Evolutionary conservation across 2,888 invertebrate species (phyloP), one percentile per base, ranked within the genome.

Genomic region (Serripes groenlandicus): DNA sequence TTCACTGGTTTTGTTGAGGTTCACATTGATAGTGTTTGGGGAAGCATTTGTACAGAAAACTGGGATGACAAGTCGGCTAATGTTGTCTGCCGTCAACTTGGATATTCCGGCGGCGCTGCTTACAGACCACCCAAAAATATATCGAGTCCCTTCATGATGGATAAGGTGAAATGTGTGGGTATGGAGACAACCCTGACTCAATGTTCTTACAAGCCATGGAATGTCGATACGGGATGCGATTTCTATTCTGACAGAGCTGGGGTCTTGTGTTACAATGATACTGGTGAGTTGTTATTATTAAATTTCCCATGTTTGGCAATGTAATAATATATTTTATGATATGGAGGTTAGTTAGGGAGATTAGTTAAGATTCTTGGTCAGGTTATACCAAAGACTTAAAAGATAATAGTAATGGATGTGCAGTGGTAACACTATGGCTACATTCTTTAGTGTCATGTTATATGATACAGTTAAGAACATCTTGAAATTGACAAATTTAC

Each of bases 41-140:
- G 97, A 0, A 96, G 96, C 83, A 96, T 97, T 7, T 97, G 97
- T 92, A 97, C 97, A 90, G 97, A 97, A 87, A 97, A 97, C 90
- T 96, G 96, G 21, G 93, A 96, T 79, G 95, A 94, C 34, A 96
- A 96, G 88, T 97, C 97, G 0, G 95, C 96, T 88, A 74, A 76
- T 4, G 97, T 97, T 0, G 83, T 87, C 23, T 90, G 88, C 74
- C 73, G 78, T 37, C 73, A 82, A n/a, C 69, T 91, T 49, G 90
- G 89, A 9, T 92, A 81, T 73, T 56, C 68, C 28, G 89, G 90
- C n/a, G 92, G 92, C 1, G 71, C 76, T 7, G 85, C 90, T 0
- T 89, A 91, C 35, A 75, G 80, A 42, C 90, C 88, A 1, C 89
- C 88, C 4, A 90, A 88, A 34, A 88, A 85, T 15, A 75, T 86